phyloP scores from a whole-genome alignment of 1,140 invertebrate species.

The Drosophila sturtevanti region DNA sequence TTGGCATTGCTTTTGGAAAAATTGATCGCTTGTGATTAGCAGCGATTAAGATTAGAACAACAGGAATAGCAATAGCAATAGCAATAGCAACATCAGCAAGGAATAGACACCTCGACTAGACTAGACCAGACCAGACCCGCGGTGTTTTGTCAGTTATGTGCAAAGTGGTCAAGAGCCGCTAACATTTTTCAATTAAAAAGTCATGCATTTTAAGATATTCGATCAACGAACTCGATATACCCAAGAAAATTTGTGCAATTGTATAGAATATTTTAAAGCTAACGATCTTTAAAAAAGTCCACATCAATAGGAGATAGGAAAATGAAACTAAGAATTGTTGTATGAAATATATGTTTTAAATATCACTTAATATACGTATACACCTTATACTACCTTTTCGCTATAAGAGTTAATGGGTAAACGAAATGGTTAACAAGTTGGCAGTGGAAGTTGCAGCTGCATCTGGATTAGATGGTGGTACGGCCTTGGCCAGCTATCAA shows the following conservation, averaged over 20 bases:
- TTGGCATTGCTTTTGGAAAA: constrained; percentile 52
- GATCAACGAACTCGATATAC: constrained; percentile 46
- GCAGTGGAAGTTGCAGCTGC: constrained; percentile 50
- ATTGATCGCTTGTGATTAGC: constrained; percentile 78
- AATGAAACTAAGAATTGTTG: no score
- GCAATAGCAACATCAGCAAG: constrained; percentile 32
- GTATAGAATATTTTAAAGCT: background rate
- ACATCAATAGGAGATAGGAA: background rate
- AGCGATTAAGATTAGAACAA: constrained; percentile 77
- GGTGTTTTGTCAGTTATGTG: constrained; percentile 79
- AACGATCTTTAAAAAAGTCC: background rate
- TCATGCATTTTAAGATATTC: constrained; percentile 25
- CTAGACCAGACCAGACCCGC: constrained; percentile 58
- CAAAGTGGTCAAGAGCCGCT: constrained; percentile 76
- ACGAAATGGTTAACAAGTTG: constrained; percentile 48
- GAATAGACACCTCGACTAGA: constrained; percentile 38
- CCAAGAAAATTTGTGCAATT: background rate
- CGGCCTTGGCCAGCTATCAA: constrained; percentile 32
- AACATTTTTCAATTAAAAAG: constrained; percentile 79
- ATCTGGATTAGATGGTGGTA: constrained; percentile 63
- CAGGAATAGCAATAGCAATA: constrained; percentile 19
- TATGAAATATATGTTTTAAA: no score
- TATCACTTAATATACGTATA: no score
- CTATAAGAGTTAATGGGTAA: constrained; percentile 6
- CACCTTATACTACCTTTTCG: background rate